Evolutionary conservation across 2,888 invertebrate species (phyloP).

Genomic region (Clitarchus hookeri): DNA sequence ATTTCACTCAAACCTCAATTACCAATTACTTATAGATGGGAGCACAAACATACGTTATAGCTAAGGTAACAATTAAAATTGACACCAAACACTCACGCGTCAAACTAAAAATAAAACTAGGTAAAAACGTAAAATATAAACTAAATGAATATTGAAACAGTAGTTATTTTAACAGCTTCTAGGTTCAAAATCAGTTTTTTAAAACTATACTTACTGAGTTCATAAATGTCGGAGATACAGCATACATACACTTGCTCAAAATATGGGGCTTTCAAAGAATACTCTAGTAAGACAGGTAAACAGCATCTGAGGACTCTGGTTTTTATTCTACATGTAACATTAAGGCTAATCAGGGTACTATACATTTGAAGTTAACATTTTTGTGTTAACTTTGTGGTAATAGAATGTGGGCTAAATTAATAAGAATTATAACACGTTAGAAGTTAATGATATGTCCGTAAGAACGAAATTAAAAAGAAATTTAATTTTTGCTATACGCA

Average conservation of each 20-base stretch:
- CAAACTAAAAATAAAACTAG: background rate
- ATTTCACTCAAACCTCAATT: background rate
- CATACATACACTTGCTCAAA: slow-evolving; percentile 14
- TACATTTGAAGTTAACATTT: no score
- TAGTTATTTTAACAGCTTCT: no score
- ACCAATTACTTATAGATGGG: background rate
- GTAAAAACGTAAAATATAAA: background rate
- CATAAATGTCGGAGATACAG: background rate
- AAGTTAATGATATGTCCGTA: no score
- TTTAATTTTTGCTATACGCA: no score
- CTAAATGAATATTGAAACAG: no score
- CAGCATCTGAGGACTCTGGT: background rate
- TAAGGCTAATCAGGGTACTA: background rate
- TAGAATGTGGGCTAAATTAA: no score
- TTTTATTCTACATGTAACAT: background rate
- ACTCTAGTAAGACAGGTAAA: background rate
- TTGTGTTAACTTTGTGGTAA: no score
- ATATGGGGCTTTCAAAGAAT: background rate
- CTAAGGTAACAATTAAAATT: background rate
- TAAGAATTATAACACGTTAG: no score
- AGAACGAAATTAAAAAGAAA: no score
- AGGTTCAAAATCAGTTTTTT: no score
- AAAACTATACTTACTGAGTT: background rate
- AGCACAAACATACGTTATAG: background rate
- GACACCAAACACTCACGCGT: background rate